Conservation (phyloP, 2,888 invertebrate genomes). For the Ryuthela nishihirai region DNA sequence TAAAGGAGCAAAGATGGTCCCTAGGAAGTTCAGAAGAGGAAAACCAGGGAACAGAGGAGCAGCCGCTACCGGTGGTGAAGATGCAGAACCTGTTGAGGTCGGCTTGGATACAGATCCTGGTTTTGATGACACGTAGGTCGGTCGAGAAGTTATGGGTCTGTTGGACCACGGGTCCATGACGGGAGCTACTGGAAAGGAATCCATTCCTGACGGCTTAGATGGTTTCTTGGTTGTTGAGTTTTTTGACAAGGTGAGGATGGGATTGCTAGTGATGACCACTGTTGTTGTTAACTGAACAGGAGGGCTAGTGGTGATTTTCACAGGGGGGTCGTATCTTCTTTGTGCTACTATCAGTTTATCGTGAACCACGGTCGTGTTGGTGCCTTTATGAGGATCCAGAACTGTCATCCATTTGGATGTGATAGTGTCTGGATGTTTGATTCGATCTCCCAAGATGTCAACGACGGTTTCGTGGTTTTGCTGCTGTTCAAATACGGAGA, state of each 20-base stretch:
- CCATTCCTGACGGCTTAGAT: background rate
- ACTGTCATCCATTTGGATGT: constrained; percentile 33
- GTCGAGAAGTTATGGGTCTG: constrained; percentile 27
- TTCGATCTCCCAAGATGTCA: constrained; percentile 19
- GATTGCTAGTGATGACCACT: background rate
- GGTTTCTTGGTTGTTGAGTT: background rate
- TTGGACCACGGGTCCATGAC: constrained; percentile 32
- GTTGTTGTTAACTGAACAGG: no score
- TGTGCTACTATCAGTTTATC: constrained; percentile 40
- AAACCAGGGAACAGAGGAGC: constrained; percentile 19
- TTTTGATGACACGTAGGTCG: constrained; percentile 10
- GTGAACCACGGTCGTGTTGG: constrained; percentile 38
- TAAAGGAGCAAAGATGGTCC: constrained; percentile 19
- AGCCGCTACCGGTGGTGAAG: background rate
- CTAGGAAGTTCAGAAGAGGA: constrained; percentile 30
- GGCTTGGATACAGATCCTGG: background rate
- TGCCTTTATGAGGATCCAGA: constrained; percentile 25
- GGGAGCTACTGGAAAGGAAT: constrained; percentile 27
- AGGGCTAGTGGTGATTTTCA: no score
- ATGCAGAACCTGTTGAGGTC: constrained; percentile 2
- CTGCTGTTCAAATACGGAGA: background rate
- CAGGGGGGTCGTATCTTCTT: no score
- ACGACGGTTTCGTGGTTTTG: background rate
- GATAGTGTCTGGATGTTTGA: constrained; percentile 36
- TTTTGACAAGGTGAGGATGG: background rate